Base-by-base conservation (phyloP, 1,140 invertebrate genomes). In the Lasioglossum baleicum region DNA sequence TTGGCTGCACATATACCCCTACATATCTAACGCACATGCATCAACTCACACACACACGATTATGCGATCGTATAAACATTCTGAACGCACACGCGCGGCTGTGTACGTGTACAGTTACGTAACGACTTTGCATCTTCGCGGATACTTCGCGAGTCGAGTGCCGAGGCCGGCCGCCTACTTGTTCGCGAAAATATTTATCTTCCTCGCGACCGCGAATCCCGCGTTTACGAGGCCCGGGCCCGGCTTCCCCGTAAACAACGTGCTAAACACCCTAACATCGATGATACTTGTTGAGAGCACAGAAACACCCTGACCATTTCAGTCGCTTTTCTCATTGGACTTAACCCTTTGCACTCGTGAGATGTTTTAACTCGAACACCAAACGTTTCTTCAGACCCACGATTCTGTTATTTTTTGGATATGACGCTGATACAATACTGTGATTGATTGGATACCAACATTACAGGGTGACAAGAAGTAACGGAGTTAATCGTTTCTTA, bases 121-220 rank as follows among this genome's bases (percentile, higher is more conserved):
- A 69, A 42, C 53, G 8, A 15, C 15, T 51, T 22, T 35, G n/a
- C 17, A 5, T 44, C 8, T 20, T 2, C 3, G 40, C 20, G 48
- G 64, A 53, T 60, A 40, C 11, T 22, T 61, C 5, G 40, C 1
- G 26, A 8, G 56, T 26, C 3, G 26, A n/a, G 56, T 44, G 44
- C 60, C 20, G 26, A 61, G 44, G 8, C 51, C 65, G 15, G 26
- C 64, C 64, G 61, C 11, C 70, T 35, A 58, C 48, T 79, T 56
- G 48, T 73, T 64, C 69, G 31, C 11, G 60, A 78, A 73, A 78
- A 63, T 78, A 79, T 79, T 73, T 79, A 63, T 63, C 70, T 71
- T 58, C n/a, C 61, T 20, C 35, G 20, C 15, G 13, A n/a, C 17
- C 40, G 44, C 64, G 35, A 79, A 79, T 79, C 48, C 22, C 22